Base-by-base conservation (phyloP, 2,797 vertebrate species). In the Anas bahamensis region DNA sequence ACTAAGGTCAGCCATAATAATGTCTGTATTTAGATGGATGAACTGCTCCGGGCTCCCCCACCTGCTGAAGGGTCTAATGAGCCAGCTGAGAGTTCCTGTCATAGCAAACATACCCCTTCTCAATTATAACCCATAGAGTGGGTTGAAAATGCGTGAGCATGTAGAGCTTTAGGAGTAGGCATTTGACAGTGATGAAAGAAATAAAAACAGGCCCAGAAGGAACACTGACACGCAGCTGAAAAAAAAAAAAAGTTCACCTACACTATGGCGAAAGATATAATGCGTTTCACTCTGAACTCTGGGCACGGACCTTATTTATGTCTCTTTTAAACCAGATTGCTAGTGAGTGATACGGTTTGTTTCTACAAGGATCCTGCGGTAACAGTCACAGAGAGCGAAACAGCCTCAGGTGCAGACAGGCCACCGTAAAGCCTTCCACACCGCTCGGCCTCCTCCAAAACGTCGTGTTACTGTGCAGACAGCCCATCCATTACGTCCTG, bases 41-140 rank as follows among this genome's bases (percentile, higher is more conserved):
- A 35, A 9, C 83, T 59, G 73, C 29, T 69, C 17, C 10, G 69
- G 82, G 87, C 73, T 94, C 87, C 90, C 94, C 94, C 96, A 96
- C 92, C 94, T 96, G 96, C 95, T 94, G 90, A 91, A 95, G 89
- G 89, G 52, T 93, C 90, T 86, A 63, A 59, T 68, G 78, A 96
- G 92, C 29, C 63, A 86, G 83, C 66, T 95, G 66, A 57, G 78
- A 94, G 79, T 33, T 95, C 78, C 78, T 95, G 79, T 72, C 83
- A 94, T 44, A 90, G 75, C 68, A 70, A 88, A 72, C 83, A 65
- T 70, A 69, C 22, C 88, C 86, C 50, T 17, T 56, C 61, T 69
- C 63, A n/a, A 31, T 65, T 91, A 79, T 68, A 82, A 82, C 89
- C 87, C 46, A 63, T 4, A n/a, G 59, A 74, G 57, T 1, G 24